Conservation (phyloP, 1,140 invertebrate species). For the Drosophila nannoptera region DNA sequence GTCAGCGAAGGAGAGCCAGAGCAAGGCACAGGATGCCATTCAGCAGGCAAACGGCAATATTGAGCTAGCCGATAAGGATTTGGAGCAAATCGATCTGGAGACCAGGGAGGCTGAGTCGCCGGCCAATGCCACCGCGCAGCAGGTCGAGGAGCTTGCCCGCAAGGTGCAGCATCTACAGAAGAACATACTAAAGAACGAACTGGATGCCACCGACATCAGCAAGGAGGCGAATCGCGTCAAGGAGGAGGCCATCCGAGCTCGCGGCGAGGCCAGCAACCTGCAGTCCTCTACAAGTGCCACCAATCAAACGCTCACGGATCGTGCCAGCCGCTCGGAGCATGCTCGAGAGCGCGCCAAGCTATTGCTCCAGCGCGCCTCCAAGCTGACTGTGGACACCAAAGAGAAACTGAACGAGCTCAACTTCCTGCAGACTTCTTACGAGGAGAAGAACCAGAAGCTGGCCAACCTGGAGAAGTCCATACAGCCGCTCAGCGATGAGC, state of each 20-base stretch:
- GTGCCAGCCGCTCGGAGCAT: slow-evolving; percentile 83
- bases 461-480: slow-evolving; percentile 80
- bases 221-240: slow-evolving; percentile 81
- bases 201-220: slow-evolving; percentile 81
- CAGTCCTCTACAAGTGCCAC: slow-evolving; percentile 79
- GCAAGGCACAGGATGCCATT: slow-evolving; percentile 88
- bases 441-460: slow-evolving; percentile 80
- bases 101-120: slow-evolving; percentile 87
- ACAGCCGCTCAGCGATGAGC: slow-evolving; percentile 80
- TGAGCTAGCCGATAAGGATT: slow-evolving; percentile 85
- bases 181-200: slow-evolving; percentile 87
- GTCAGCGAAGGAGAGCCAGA: slow-evolving; percentile 88
- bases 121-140: slow-evolving; percentile 85
- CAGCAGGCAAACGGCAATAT: slow-evolving; percentile 90
- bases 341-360: slow-evolving; percentile 86
- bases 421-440: slow-evolving; percentile 75
- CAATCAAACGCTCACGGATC: slow-evolving; percentile 81
- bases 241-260: slow-evolving; percentile 79
- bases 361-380: slow-evolving; percentile 86
- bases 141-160: slow-evolving; percentile 84
- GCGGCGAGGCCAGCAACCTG: slow-evolving; percentile 64
- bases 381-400: slow-evolving; percentile 87
- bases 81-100: slow-evolving; percentile 84
- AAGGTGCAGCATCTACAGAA: slow-evolving; percentile 86
- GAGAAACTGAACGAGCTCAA: slow-evolving; percentile 86